Percentiles rank a stretch among this genome's conserved stretches.
These are phyloP conservation scores for Elephantulus edwardii DNA, from an alignment of 2,113 vertebrate species.

Conservation along the genomic window DNA sequence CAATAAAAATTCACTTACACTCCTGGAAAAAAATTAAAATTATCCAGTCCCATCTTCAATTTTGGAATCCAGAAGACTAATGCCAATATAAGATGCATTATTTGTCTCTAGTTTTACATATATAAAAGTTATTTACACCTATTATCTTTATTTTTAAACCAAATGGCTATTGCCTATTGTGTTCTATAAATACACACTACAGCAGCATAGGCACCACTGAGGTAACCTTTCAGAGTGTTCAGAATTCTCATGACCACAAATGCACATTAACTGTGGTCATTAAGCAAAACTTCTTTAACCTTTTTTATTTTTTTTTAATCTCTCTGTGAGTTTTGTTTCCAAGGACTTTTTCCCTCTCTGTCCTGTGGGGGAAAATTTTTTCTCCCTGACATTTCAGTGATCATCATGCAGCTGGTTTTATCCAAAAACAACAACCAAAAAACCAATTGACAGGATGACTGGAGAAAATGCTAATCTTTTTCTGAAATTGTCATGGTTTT, in stretches of 20 bases:
- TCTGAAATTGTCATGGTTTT: slow-evolving; percentile 73
- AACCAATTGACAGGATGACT: slow-evolving; percentile 75
- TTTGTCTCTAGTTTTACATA: background rate
- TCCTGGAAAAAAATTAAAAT: too few species aligned
- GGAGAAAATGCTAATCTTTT: slow-evolving; percentile 74
- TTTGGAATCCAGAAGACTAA: background rate
- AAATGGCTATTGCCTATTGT: slow-evolving; percentile 51
- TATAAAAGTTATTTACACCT: background rate
- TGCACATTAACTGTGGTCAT: slow-evolving; percentile 64
- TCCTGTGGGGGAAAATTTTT: slow-evolving; percentile 79
- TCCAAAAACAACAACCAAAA: slow-evolving; percentile 81
- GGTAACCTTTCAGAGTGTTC: slow-evolving; percentile 63
- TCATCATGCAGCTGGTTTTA: slow-evolving; percentile 82
- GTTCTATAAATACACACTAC: slow-evolving; percentile 54
- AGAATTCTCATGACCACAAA: slow-evolving; percentile 69
- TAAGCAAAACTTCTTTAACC: slow-evolving; percentile 75
- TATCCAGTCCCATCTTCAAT: background rate
- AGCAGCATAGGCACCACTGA: slow-evolving; percentile 12
- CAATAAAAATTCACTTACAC: too few species aligned
- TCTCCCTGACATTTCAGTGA: slow-evolving; percentile 80
- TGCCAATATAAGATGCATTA: background rate
- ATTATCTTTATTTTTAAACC: slow-evolving; percentile 63
- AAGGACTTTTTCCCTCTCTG: slow-evolving; percentile 67
- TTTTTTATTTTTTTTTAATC: slow-evolving; percentile 69
- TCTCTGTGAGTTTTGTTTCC: slow-evolving; percentile 79